Percentiles rank a stretch among this genome's conserved stretches.
Evolutionary conservation across 2,797 vertebrate species (phyloP).

Genomic region (Alectoris magna): DNA sequence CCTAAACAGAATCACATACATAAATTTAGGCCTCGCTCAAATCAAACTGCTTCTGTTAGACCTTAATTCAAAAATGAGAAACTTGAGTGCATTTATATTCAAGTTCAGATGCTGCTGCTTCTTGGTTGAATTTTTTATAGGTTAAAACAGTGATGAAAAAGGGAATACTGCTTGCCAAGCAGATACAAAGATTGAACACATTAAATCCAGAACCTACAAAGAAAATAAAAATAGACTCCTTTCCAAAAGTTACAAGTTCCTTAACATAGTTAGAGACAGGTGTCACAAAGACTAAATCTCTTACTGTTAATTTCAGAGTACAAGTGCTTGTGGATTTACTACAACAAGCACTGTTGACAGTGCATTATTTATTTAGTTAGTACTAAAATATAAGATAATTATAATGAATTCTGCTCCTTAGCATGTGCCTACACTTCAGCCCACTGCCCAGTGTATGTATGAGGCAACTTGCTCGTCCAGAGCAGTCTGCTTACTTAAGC

Average conservation of each 20-base stretch:
- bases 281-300: neutral
- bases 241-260: neutral
- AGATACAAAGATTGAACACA: neutral
- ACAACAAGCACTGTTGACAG: neutral
- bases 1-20: neutral
- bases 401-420: neutral
- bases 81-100: neutral
- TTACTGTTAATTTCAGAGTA: neutral
- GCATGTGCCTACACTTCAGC: neutral
- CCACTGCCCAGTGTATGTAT: neutral
- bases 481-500: neutral
- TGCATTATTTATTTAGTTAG: slow-evolving; percentile 26
- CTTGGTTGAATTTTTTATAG: neutral
- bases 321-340: neutral
- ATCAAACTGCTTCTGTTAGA: neutral
- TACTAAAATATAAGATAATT: slow-evolving; percentile 34
- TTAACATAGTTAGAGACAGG: neutral
- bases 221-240: neutral
- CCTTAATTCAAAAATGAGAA: neutral
- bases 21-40: neutral
- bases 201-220: neutral
- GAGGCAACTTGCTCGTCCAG: neutral
- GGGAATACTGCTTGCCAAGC: neutral
- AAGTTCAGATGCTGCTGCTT: neutral
- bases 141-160: neutral